phyloP scores from a whole-genome alignment of 2,797 vertebrate species.

The Sebastes flavidus region DNA sequence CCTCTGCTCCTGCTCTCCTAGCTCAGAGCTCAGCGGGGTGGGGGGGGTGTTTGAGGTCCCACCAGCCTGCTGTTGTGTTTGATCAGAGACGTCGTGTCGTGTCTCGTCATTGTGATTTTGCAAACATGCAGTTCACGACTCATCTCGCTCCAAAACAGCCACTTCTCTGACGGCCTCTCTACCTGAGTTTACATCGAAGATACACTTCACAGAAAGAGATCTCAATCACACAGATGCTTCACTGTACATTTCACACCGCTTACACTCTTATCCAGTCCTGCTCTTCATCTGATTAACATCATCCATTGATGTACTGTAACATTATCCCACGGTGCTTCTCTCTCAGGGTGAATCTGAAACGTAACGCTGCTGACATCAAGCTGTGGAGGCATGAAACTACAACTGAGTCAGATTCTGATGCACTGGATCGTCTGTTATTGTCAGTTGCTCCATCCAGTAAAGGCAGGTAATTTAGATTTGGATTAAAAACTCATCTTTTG shows the following conservation, averaged over 20 bases:
- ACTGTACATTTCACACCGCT: neutral
- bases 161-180: neutral
- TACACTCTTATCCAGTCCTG: neutral
- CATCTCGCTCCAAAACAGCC: neutral
- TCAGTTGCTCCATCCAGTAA: neutral
- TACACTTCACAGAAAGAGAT: neutral
- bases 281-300: neutral
- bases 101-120: slow-evolving; percentile 17
- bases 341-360: neutral
- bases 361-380: slow-evolving; percentile 71
- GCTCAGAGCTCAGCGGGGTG: neutral
- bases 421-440: neutral
- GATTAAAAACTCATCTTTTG: rapidly evolving
- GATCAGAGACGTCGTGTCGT: slow-evolving; percentile 18
- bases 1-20: slow-evolving; percentile 31
- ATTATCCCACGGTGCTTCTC: neutral
- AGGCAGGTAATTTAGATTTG: too few species aligned
- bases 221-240: neutral
- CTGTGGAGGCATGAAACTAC: slow-evolving; percentile 52
- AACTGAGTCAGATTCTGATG: neutral
- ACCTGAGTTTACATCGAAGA: neutral
- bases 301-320: neutral
- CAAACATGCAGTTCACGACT: slow-evolving; percentile 17
- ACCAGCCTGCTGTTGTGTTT: slow-evolving; percentile 48
- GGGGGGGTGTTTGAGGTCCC: slow-evolving; percentile 13